These are phyloP conservation scores for Dreissena rostriformis DNA, from an alignment of 1,140 invertebrate species.

Conservation along the genomic window DNA sequence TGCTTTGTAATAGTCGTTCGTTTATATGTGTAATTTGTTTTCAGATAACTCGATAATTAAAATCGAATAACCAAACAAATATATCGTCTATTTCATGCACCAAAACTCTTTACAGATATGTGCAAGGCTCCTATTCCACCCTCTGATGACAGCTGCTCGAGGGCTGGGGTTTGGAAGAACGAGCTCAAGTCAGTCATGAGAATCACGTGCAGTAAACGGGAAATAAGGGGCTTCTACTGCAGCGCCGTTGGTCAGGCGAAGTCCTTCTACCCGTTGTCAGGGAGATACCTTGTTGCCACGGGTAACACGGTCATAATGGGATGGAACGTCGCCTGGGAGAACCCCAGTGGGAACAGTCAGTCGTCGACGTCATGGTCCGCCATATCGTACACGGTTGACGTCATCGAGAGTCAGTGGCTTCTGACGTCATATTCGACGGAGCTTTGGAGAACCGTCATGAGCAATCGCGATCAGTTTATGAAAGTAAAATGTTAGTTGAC, in stretches of 20 bases:
- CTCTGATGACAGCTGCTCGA: not conserved
- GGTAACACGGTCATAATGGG: not conserved
- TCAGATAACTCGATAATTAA: too few relatives aligned
- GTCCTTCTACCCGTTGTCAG: not conserved
- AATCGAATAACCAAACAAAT: too few relatives aligned
- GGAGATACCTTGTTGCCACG: not conserved
- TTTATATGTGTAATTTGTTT: too few relatives aligned
- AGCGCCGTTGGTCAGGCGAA: slow-evolving; percentile 13
- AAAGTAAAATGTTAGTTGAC: not conserved
- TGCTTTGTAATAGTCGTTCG: too few relatives aligned
- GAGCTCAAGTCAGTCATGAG: slow-evolving; percentile 4
- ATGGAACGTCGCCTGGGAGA: slow-evolving; percentile 4
- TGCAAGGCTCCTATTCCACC: not conserved
- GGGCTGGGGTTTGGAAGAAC: slow-evolving; percentile 15
- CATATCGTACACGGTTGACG: not conserved
- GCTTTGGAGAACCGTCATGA: not conserved
- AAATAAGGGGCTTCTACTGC: not conserved
- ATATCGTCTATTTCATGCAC: too few relatives aligned
- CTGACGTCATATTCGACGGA: not conserved
- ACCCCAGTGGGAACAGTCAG: not conserved
- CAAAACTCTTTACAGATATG: not conserved
- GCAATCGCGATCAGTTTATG: slow-evolving; percentile 7
- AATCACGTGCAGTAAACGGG: slow-evolving; percentile 1
- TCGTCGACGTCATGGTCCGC: slow-evolving; percentile 19
- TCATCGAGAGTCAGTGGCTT: slow-evolving; percentile 17